Evolutionary conservation across 1,140 invertebrate genomes (phyloP).

Genomic region (Micrasema minimum): DNA sequence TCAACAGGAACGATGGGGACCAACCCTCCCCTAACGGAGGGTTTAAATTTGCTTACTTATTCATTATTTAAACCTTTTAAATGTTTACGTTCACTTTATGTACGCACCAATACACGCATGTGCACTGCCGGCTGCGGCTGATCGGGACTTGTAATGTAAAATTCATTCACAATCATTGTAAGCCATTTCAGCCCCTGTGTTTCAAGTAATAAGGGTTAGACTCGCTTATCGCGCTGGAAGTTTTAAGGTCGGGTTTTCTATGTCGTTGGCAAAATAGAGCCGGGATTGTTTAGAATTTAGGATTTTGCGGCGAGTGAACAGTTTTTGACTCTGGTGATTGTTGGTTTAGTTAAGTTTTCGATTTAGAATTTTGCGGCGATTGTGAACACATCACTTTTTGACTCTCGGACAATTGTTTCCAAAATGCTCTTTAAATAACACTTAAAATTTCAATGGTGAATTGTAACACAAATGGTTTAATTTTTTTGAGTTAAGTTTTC

Average conservation of each 20-base stretch:
- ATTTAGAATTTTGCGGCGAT: no score
- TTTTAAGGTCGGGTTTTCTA: conserved; percentile 15
- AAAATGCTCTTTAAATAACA: no score
- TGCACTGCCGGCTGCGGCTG: conserved; percentile 31
- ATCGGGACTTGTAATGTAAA: conserved; percentile 35
- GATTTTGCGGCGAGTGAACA: conserved; percentile 49
- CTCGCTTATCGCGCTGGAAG: background rate
- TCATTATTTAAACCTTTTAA: conserved; percentile 55
- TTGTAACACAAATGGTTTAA: no score
- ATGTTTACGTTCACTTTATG: conserved; percentile 52
- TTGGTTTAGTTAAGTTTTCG: conserved; percentile 43
- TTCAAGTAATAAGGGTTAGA: conserved; percentile 4
- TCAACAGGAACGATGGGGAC: conserved; percentile 32
- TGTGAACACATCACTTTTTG: no score
- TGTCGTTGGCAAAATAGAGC: conserved; percentile 39
- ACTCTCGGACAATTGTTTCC: no score
- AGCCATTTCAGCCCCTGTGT: background rate
- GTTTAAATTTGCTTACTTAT: conserved; percentile 54
- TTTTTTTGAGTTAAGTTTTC: conserved; percentile 20
- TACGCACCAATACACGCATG: conserved; percentile 41
- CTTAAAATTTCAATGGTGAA: no score
- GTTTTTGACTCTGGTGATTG: conserved; percentile 46
- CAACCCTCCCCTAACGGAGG: conserved; percentile 44
- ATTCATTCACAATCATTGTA: conserved; percentile 8
- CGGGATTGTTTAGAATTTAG: conserved; percentile 49